phyloP scores from a whole-genome alignment of 1,140 invertebrate species.

The Drosophila varians region DNA sequence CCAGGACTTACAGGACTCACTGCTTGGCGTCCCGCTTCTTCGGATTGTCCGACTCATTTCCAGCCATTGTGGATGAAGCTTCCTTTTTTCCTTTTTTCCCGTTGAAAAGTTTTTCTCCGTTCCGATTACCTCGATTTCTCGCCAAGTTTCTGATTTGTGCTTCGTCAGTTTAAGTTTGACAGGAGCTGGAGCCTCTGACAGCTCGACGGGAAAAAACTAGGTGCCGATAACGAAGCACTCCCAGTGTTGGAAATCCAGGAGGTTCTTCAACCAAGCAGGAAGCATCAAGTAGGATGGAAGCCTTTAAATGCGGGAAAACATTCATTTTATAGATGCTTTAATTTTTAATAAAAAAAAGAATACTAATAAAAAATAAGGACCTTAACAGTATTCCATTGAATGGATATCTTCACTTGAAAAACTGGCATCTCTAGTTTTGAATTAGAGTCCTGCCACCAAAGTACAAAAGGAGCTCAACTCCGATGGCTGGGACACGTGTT shows the following conservation, averaged over 20 bases:
- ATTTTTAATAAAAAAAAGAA: too few species aligned
- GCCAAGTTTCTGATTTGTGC: constrained; percentile 31
- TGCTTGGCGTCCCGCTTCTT: constrained; percentile 4
- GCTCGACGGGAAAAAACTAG: not conserved
- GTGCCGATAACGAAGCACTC: not conserved
- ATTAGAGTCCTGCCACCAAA: not conserved
- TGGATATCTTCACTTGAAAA: not conserved
- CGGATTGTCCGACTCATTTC: constrained; percentile 9
- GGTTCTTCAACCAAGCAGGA: not conserved
- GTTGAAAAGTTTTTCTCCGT: not conserved
- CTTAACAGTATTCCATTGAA: too few species aligned
- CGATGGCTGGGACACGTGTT: constrained; percentile 9
- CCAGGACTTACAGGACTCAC: constrained; percentile 26
- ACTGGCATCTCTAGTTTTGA: not conserved
- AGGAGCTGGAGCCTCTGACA: constrained; percentile 8
- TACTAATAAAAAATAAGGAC: too few species aligned
- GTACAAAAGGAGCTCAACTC: not conserved
- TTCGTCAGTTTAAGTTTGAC: constrained; percentile 23
- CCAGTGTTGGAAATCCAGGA: not conserved
- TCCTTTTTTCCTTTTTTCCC: not conserved
- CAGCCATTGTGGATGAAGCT: constrained; percentile 11
- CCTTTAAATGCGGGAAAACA: too few species aligned
- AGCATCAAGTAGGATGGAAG: too few species aligned
- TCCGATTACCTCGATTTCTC: constrained; percentile 7
- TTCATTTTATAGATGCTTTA: too few species aligned